phyloP scores from a whole-genome alignment of 2,888 invertebrate species.

The Eledone cirrhosa region DNA sequence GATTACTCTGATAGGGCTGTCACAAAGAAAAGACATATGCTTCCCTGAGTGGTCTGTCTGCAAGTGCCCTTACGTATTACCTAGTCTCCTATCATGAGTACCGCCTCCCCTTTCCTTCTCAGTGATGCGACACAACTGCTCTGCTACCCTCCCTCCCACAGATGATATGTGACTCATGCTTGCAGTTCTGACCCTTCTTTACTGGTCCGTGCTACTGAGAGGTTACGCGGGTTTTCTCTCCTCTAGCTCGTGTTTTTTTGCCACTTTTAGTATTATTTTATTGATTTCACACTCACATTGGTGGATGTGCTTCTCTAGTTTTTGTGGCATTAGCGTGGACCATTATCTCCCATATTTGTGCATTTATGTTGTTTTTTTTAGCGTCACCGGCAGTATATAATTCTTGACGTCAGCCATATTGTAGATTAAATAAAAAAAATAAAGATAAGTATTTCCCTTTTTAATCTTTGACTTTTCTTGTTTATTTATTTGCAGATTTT shows the following conservation, averaged over 20 bases:
- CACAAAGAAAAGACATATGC: background rate
- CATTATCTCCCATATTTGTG: background rate
- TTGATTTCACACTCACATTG: background rate
- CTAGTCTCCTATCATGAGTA: background rate
- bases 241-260: background rate
- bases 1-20: no score
- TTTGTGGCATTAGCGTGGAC: background rate
- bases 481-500: background rate
- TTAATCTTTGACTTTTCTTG: background rate
- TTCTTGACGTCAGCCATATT: background rate
- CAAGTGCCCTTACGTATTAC: no score
- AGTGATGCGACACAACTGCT: background rate
- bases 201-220: no score
- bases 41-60: no score
- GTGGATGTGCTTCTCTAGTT: background rate
- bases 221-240: conserved; percentile 6
- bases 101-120: background rate
- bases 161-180: background rate
- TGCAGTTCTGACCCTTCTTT: no score
- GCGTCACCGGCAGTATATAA: background rate
- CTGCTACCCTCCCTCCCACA: background rate
- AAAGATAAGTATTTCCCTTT: background rate
- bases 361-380: background rate
- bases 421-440: background rate
- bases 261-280: background rate